Percentiles rank a stretch among this genome's conserved stretches.
Evolutionary conservation across 2,113 vertebrate genomes (phyloP).

Genomic region (Clinocottus analis): DNA sequence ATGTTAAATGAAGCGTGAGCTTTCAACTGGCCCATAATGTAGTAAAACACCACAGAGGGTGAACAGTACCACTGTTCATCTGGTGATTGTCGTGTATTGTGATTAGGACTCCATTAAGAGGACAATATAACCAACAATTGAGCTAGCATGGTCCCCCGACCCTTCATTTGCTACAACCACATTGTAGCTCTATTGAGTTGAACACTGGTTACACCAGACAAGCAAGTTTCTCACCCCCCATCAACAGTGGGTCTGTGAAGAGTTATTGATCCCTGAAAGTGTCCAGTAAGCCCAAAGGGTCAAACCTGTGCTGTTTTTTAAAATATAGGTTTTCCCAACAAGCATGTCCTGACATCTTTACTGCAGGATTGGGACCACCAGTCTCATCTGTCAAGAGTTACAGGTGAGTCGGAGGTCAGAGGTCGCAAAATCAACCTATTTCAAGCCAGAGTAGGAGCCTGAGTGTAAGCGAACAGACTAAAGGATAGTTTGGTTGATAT

Average conservation of each 20-base stretch:
- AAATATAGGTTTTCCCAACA: not conserved
- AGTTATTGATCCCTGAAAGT: not conserved
- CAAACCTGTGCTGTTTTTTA: not conserved
- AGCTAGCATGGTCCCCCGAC: not conserved
- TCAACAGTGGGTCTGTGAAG: not conserved
- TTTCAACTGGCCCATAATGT: slow-evolving; percentile 37
- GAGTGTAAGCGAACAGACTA: not conserved
- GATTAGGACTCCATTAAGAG: not conserved
- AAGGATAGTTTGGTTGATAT: no score
- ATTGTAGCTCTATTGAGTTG: not conserved
- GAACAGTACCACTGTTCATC: slow-evolving; percentile 37
- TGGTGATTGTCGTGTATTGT: not conserved
- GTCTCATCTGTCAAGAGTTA: not conserved
- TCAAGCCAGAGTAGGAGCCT: not conserved
- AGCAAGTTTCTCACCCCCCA: not conserved
- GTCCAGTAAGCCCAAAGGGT: not conserved
- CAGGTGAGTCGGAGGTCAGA: not conserved
- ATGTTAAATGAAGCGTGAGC: not conserved
- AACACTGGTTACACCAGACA: not conserved
- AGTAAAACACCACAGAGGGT: slow-evolving; percentile 29
- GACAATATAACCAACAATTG: no score
- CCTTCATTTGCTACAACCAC: not conserved
- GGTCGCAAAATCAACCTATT: no score
- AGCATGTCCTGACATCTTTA: slow-evolving; percentile 10
- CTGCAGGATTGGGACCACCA: not conserved